Percentiles rank a stretch among this genome's conserved stretches.
Conservation (phyloP, 2,797 vertebrate genomes). For the Harpagifer antarcticus region DNA sequence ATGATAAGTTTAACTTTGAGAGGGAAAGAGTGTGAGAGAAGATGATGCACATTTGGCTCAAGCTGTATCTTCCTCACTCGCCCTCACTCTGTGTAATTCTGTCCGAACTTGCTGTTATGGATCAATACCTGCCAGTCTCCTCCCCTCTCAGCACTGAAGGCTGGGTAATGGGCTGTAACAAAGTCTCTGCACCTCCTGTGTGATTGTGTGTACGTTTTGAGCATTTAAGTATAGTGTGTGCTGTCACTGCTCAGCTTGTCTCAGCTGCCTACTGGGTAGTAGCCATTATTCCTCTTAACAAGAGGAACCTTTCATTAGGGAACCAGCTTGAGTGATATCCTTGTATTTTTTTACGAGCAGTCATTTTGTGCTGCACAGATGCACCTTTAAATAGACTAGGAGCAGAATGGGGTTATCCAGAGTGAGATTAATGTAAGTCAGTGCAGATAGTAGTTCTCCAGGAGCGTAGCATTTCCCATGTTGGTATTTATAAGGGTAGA, state of each 20-base stretch:
- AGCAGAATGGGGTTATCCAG: neutral
- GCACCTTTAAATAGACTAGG: neutral
- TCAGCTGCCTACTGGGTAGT: constrained; percentile 16
- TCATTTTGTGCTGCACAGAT: neutral
- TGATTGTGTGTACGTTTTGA: constrained; percentile 8
- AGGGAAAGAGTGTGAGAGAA: neutral
- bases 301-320: constrained; percentile 56
- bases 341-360: constrained; percentile 17
- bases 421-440: constrained; percentile 2
- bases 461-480: constrained; percentile 1
- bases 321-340: constrained; percentile 42
- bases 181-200: constrained; percentile 12
- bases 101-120: constrained; percentile 17
- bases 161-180: constrained; percentile 61
- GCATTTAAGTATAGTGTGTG: constrained; percentile 24
- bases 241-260: constrained; percentile 32
- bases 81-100: constrained; percentile 12
- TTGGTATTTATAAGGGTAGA: neutral
- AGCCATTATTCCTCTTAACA: constrained; percentile 41
- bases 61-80: neutral
- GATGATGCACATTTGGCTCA: constrained; percentile 3
- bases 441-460: neutral
- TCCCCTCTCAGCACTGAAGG: constrained; percentile 33
- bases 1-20: neutral
- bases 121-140: constrained; percentile 63